Evolutionary conservation across 2,888 invertebrate species (phyloP), one percentile per base, ranked within the genome.

Genomic region (Augochlorella aurata): DNA sequence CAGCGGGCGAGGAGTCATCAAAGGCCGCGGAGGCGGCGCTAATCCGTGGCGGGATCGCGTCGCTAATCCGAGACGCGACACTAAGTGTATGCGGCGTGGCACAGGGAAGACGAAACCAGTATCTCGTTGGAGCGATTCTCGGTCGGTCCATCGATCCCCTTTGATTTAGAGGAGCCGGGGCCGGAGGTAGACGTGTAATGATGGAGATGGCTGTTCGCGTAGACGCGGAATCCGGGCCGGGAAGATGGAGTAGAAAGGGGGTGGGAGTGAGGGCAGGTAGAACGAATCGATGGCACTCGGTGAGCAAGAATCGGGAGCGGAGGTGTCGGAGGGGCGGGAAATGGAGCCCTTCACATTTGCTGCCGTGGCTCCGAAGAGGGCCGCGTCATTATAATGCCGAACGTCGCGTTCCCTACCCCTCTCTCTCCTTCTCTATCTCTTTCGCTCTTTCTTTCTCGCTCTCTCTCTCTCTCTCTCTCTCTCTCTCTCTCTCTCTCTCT

Each of bases 331-430:
- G 63, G 72, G 67, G 86, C 72, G 85, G 79, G 84, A 84, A 83
- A 79, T 78, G 79, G 78, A 83, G 66, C 83, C 79, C 86, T 87
- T 88, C 84, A 87, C 87, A 82, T 82, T 85, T 71, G 86, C 86
- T 82, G 83, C 79, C 81, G 77, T 68, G 58, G 74, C 77, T 81
- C 81, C 80, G 29, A 85, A 83, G 84, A 81, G 86, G 85, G 77
- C 81, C 82, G 80, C 82, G 80, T 89, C 88, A 88, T 89, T 89
- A 89, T 89, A 88, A 87, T 85, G 85, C 75, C 75, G 63, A 85
- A 76, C 80, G 54, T 79, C 77, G 52, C 72, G 67, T 76, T 65
- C 79, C 12, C 71, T 29, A 29, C 3, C 29, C 29, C 29, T n/a
- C 29, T 29, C 38, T 38, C 38, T 72, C 72, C 21, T 14, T 21